Evolutionary conservation across 1,140 invertebrate genomes (phyloP).

Genomic region (Ceratina japonica): DNA sequence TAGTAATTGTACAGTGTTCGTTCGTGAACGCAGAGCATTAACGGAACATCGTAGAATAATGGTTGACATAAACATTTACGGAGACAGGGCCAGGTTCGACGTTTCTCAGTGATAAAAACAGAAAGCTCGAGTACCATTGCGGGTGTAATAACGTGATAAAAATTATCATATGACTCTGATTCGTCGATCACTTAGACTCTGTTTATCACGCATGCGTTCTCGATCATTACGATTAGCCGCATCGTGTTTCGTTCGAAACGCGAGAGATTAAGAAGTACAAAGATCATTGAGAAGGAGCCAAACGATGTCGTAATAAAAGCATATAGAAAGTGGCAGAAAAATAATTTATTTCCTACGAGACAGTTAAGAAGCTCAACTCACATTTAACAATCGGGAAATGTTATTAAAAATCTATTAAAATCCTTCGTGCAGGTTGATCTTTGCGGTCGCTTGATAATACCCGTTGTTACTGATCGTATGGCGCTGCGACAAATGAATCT

Average conservation of each 20-base stretch:
- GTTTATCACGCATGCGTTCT: slow-evolving; percentile 32
- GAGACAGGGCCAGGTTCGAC: slow-evolving; percentile 31
- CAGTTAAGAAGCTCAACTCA: neutral
- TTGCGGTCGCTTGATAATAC: slow-evolving; percentile 72
- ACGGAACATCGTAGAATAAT: neutral
- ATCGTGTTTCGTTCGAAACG: neutral
- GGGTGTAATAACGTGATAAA: slow-evolving; percentile 30
- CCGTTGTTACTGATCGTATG: slow-evolving; percentile 71
- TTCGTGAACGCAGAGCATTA: neutral
- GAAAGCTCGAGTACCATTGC: slow-evolving; percentile 16
- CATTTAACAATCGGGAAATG: neutral
- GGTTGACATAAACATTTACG: neutral
- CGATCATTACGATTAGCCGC: neutral
- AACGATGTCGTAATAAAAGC: too few species aligned
- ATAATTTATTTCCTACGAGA: neutral
- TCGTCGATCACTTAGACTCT: slow-evolving; percentile 23
- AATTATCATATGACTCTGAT: slow-evolving; percentile 34
- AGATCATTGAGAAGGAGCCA: too few species aligned
- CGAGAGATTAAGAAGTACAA: neutral
- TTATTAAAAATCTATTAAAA: neutral
- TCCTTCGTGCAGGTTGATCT: slow-evolving; percentile 54
- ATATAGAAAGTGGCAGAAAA: too few species aligned
- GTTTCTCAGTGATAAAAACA: slow-evolving; percentile 30
- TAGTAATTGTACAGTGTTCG: neutral
- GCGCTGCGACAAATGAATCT: slow-evolving; percentile 81